Base-by-base conservation (phyloP, 2,113 vertebrate species). In the Arothron firmamentum region DNA sequence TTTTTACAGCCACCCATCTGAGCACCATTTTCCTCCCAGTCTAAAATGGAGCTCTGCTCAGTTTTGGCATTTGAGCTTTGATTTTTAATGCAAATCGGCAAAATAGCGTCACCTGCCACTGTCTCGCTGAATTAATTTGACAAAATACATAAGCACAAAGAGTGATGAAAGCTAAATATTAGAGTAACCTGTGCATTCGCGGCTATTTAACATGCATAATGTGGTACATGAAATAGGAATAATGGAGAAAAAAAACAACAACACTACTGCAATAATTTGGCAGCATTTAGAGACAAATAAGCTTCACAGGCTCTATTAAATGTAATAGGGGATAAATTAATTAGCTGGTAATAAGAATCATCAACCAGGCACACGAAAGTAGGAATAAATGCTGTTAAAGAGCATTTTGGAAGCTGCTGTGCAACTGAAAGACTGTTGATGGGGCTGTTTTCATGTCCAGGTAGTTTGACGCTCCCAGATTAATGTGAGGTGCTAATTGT, bases 401-500 rank as follows among this genome's bases (percentile, higher is more conserved):
- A 12, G 34, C 34, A 38, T 38, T 38, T 38, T 9, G 9, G 11
- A 38, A 38, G 34, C 34, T 38, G 34, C 1, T 38, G 34, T 38
- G 2, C 11, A 38, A 9, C 34, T 38, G 34, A 38, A 9, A 3
- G 8, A 31, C 28, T 31, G 28, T 31, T 31, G 28, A 31, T 3
- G 5, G 28, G 28, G 28, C 28, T 45, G 43, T 1, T 17, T 42
- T 62, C 51, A 23, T 85, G 73, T 70, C 38, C 42, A 43, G 70
- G 62, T 61, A 70, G 50, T 81, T 76, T 67, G 59, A 67, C 70
- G 59, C 69, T 81, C 72, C 60, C 69, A 69, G 65, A 80, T 85
- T 65, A 74, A 62, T 54, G 67, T 45, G 43, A 73, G 62, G 75
- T 73, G 85, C 59, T 89, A 86, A 90, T 88, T 89, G 66, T 70